phyloP scores from a whole-genome alignment of 2,113 vertebrate species.

The Lichenostomus cassidix region DNA sequence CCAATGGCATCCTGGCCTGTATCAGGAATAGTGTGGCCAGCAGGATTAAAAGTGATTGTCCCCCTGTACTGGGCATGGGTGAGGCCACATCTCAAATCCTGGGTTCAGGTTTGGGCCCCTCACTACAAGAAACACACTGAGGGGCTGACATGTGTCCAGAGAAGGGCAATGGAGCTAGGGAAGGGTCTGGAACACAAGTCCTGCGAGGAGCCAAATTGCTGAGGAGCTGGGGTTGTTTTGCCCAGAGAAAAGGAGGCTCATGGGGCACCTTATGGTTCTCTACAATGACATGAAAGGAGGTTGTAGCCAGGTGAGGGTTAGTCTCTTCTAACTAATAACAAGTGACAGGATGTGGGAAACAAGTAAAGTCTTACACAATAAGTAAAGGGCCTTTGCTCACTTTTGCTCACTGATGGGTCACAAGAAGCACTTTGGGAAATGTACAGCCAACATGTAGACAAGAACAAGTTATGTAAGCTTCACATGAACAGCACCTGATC shows the following conservation, averaged over 20 bases:
- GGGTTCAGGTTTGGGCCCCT: not conserved
- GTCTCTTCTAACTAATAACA: not conserved
- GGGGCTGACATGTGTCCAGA: not conserved
- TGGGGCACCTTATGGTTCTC: rapidly evolving
- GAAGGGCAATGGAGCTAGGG: not conserved
- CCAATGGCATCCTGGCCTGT: not conserved
- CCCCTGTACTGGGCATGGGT: not conserved
- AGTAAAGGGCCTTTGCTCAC: too few relatives aligned
- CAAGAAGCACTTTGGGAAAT: too few relatives aligned
- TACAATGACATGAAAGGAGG: not conserved
- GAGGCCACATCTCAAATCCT: not conserved
- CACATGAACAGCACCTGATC: too few relatives aligned
- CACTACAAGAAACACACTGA: not conserved
- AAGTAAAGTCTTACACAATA: too few relatives aligned
- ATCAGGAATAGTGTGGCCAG: not conserved
- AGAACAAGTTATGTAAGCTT: too few relatives aligned
- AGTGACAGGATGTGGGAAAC: not conserved
- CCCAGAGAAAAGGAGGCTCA: not conserved
- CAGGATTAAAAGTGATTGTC: not conserved
- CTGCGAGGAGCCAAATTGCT: not conserved
- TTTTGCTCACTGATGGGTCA: too few relatives aligned
- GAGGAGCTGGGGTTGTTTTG: not conserved
- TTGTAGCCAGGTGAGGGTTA: not conserved
- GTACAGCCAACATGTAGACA: too few relatives aligned
- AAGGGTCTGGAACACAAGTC: not conserved